Conservation (phyloP, 2,888 invertebrate genomes). For the Acrobeloides nanus region DNA sequence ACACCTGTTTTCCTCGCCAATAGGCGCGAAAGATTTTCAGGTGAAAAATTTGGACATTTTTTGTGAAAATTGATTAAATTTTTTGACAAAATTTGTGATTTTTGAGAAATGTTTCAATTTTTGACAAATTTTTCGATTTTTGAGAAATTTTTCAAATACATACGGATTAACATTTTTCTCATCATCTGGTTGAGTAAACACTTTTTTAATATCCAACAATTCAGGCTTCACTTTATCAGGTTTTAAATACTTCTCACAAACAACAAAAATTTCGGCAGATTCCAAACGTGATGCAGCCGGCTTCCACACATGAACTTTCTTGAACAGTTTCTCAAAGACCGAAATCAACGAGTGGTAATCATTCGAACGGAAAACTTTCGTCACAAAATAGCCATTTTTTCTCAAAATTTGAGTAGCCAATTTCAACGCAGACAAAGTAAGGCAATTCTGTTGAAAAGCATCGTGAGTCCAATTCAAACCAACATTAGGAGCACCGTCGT, state of each 20-base stretch:
- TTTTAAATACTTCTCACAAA: conserved; percentile 85
- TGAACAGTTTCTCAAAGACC: conserved; percentile 92
- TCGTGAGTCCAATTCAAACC: conserved; percentile 89
- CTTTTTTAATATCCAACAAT: conserved; percentile 83
- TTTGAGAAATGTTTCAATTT: too few species aligned
- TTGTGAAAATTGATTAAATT: neutral
- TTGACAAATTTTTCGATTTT: too few species aligned
- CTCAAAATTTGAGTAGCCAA: conserved; percentile 79
- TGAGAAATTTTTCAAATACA: too few species aligned
- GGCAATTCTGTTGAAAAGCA: conserved; percentile 75
- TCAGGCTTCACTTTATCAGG: conserved; percentile 78
- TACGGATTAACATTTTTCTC: too few species aligned
- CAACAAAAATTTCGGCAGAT: conserved; percentile 97
- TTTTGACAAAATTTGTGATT: too few species aligned
- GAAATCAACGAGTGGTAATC: conserved; percentile 90
- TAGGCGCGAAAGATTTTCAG: conserved; percentile 5
- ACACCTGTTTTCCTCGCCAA: conserved; percentile 3
- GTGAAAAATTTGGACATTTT: conserved; percentile 8
- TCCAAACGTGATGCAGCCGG: conserved; percentile 95
- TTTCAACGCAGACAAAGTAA: conserved; percentile 78
- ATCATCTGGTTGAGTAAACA: conserved; percentile 61
- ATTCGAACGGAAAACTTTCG: conserved; percentile 91
- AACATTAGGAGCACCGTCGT: conserved; percentile 98
- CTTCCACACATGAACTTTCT: conserved; percentile 93
- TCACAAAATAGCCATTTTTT: conserved; percentile 91